Evolutionary conservation across 92 coral and sea anemone species (phyloP).

Genomic region (Actinernus sp.): DNA sequence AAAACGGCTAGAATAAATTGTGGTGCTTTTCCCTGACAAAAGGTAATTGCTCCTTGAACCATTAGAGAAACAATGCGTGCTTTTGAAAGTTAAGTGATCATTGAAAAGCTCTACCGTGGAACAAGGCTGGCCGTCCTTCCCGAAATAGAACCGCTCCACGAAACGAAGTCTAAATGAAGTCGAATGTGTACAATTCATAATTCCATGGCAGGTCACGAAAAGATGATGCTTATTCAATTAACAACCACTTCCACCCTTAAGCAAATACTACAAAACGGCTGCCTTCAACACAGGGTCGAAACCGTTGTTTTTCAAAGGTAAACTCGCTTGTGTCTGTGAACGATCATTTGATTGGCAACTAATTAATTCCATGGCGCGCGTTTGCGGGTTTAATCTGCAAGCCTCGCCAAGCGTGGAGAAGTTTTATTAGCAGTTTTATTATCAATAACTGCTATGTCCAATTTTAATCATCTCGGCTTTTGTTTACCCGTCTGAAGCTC

Average conservation of each 20-base stretch:
- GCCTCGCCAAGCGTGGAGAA: constrained; percentile 34
- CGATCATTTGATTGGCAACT: constrained; percentile 43
- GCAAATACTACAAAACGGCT: constrained; percentile 30
- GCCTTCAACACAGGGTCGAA: constrained; percentile 16
- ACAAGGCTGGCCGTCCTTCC: too few species aligned
- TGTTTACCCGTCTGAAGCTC: constrained; percentile 35
- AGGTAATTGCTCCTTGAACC: too few species aligned
- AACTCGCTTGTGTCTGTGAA: constrained; percentile 9
- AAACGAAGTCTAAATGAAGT: constrained; percentile 11
- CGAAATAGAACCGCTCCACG: constrained; percentile 2
- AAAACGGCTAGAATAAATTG: too few species aligned
- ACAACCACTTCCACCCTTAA: constrained; percentile 28
- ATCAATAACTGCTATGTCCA: constrained; percentile 40
- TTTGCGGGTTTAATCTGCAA: constrained; percentile 29
- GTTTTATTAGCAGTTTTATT: constrained; percentile 37
- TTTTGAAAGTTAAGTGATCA: too few species aligned
- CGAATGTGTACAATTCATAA: constrained; percentile 16
- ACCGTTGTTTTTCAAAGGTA: constrained; percentile 10
- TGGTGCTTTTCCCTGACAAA: too few species aligned
- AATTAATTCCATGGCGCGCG: constrained; percentile 19
- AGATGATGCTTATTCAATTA: constrained; percentile 34
- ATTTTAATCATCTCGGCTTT: constrained; percentile 40
- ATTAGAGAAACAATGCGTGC: too few species aligned
- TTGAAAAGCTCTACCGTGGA: neutral
- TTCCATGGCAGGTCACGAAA: neutral